A percentile compares a stretch with the other conserved stretches of the same genome.
Conservation (phyloP, 2,113 vertebrate genomes). For the Serinus canaria region DNA sequence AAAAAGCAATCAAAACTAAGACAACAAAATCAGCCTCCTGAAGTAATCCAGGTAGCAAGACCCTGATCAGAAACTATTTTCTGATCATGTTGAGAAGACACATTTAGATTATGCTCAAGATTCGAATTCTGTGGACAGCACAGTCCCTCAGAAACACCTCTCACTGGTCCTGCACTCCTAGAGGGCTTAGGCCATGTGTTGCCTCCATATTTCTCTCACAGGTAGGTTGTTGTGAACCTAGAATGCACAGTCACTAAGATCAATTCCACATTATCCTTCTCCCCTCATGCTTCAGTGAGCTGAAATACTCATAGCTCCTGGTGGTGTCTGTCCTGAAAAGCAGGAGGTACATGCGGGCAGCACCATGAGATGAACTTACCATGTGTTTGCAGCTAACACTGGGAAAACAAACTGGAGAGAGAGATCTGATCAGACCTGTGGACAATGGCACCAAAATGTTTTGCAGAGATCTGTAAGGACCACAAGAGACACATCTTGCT, state of each 20-base stretch:
- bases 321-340: background rate
- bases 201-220: background rate
- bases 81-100: background rate
- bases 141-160: background rate
- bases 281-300: accelerated
- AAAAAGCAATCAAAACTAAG: background rate
- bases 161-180: background rate
- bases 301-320: background rate
- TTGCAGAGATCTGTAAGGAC: background rate
- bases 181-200: background rate
- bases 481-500: background rate
- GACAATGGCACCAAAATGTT: background rate
- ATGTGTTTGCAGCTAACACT: background rate
- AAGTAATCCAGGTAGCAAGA: background rate
- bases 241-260: background rate
- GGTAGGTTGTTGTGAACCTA: background rate
- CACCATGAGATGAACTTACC: background rate
- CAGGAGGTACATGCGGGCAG: background rate
- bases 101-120: background rate
- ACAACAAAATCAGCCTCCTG: background rate
- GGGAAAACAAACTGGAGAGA: background rate
- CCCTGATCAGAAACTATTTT: background rate
- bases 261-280: background rate
- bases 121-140: background rate
- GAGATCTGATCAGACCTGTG: background rate